These are phyloP conservation scores for Thysanoteuthis rhombus DNA, from an alignment of 2,888 invertebrate genomes.

Conservation along the genomic window DNA sequence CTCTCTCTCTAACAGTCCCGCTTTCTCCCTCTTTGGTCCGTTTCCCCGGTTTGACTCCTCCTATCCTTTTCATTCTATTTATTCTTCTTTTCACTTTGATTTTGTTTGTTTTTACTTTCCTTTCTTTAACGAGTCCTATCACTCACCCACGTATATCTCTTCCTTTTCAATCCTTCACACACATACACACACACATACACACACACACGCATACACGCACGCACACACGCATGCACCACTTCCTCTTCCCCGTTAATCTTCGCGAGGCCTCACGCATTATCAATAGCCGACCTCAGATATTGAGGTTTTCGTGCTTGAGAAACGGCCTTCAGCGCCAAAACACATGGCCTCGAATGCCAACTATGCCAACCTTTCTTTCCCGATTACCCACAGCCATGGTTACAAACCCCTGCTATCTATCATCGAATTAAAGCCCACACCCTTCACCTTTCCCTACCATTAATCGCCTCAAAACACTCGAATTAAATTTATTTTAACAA, in stretches of 20 bases:
- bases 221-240: no score
- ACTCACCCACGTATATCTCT: not conserved
- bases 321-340: not conserved
- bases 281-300: not conserved
- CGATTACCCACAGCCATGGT: not conserved
- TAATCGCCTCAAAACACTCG: not conserved
- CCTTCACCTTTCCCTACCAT: not conserved
- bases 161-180: not conserved
- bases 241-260: not conserved
- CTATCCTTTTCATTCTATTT: no score
- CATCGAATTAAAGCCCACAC: not conserved
- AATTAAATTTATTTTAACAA: slow-evolving; percentile 12
- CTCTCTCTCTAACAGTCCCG: no score
- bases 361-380: not conserved
- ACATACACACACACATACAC: not conserved
- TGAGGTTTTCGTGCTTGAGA: not conserved
- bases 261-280: not conserved
- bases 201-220: no score
- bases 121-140: no score
- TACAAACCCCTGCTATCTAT: not conserved
- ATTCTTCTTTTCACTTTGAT: no score
- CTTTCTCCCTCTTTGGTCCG: no score
- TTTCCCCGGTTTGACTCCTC: no score
- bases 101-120: no score
- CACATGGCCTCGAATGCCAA: not conserved